These are phyloP conservation scores for Listronotus bonariensis DNA, from an alignment of 1,140 invertebrate genomes.

Conservation along the genomic window DNA sequence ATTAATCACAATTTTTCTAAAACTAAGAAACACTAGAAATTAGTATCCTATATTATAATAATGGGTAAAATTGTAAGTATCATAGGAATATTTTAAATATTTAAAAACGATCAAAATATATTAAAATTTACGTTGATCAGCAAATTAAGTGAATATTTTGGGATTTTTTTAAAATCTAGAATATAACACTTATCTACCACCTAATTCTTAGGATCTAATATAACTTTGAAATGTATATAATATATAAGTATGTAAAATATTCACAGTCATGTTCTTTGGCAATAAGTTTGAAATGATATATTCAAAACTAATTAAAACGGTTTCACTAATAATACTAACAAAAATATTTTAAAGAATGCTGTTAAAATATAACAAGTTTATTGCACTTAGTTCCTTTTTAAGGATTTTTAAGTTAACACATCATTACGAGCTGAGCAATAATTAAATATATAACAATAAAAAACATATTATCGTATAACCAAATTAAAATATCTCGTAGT, in stretches of 20 bases:
- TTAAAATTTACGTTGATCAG: constrained; percentile 38
- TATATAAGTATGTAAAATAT: constrained; percentile 51
- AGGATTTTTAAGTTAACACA: constrained; percentile 8
- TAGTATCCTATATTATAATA: constrained; percentile 38
- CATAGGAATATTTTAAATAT: constrained; percentile 34
- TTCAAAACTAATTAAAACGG: constrained; percentile 23
- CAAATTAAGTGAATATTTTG: constrained; percentile 41
- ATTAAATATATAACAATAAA: background rate
- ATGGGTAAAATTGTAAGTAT: constrained; percentile 34
- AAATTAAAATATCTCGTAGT: too few species aligned
- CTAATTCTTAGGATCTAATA: constrained; percentile 39
- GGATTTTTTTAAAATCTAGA: constrained; percentile 32
- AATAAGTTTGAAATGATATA: constrained; percentile 45
- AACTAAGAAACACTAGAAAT: constrained; percentile 38
- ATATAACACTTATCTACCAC: constrained; percentile 50
- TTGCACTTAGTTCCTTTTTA: constrained; percentile 32
- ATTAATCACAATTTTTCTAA: constrained; percentile 45
- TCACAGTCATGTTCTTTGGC: constrained; percentile 55
- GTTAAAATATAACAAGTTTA: constrained; percentile 28
- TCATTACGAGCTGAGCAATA: constrained; percentile 19
- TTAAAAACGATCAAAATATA: constrained; percentile 36
- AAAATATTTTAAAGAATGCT: constrained; percentile 32
- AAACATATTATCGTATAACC: too few species aligned
- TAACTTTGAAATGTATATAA: constrained; percentile 49
- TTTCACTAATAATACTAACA: constrained; percentile 20